Base-by-base conservation (phyloP, 2,113 vertebrate genomes). In the Cromileptes altivelis region DNA sequence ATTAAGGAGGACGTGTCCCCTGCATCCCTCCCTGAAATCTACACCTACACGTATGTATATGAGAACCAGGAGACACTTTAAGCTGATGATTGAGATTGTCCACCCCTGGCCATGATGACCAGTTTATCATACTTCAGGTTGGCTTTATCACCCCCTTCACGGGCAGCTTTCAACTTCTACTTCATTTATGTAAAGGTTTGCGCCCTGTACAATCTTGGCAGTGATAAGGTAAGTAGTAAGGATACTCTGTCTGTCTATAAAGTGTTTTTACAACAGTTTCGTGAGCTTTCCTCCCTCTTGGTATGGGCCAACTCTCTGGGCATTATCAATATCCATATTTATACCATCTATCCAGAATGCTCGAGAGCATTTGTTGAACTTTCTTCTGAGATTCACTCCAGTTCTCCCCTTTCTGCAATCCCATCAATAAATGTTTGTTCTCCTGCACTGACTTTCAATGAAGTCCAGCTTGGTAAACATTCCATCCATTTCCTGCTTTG, bases 371-470 rank as follows among this genome's bases (percentile, higher is more conserved):
- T 56, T 42, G 37, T 40, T 40, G 2, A 63, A 64, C 14, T 15
- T 30, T 65, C 9, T 12, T 45, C 23, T 18, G 4, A 68, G 33
- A 55, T 73, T 80, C 21, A 53, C 13, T 49, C 40, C 60, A 50
- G 37, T 57, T 57, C 14, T 33, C 19, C 14, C 25, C 52, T 49
- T 57, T 23, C 50, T 21, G 40, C 52, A 37, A 65, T 27, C 19
- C 50, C n/a, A 64, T 64, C 18, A 63, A 58, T 60, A 19, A 65
- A 33, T 25, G n/a, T 71, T 64, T 65, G 30, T 63, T 52, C 23
- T 81, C 50, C 30, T 72, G 47, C 37, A 55, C 45, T 25, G 49
- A 37, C 55, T 62, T 56, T 55, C 17, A 67, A 1, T 40, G 12
- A 56, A 69, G 56, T 55, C 21, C 56, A n/a, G 0, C 55, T 49